phyloP scores from a whole-genome alignment of 2,888 invertebrate species.

The Drosophila paramelanica region DNA sequence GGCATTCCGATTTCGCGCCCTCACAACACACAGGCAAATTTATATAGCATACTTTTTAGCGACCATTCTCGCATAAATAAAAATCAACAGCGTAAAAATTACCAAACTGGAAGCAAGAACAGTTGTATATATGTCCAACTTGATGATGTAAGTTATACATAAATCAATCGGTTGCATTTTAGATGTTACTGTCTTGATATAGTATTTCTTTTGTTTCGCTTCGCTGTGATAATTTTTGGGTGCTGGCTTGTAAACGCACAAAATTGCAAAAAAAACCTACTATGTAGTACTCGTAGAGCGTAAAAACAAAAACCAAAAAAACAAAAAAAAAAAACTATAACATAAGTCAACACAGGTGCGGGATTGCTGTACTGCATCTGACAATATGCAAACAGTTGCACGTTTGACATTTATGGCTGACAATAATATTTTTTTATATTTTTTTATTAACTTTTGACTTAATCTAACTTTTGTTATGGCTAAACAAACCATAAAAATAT shows the following conservation, averaged over 20 bases:
- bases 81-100: conserved; percentile 38
- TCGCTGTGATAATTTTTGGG: conserved; percentile 46
- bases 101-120: conserved; percentile 43
- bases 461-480: too few relatives aligned
- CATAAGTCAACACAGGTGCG: conserved; percentile 5
- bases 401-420: conserved; percentile 17
- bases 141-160: conserved; percentile 11
- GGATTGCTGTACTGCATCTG: conserved; percentile 17
- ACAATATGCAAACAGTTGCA: conserved; percentile 14
- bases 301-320: background rate
- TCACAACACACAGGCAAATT: conserved; percentile 14
- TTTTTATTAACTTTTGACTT: background rate
- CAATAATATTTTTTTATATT: conserved; percentile 6
- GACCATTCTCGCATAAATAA: conserved; percentile 6
- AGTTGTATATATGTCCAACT: conserved; percentile 17
- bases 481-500: background rate
- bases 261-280: conserved; percentile 19
- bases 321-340: background rate
- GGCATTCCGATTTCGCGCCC: conserved; percentile 9
- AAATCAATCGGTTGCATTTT: background rate
- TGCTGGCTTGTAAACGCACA: conserved; percentile 49
- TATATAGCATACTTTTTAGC: conserved; percentile 58
- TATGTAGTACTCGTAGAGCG: conserved; percentile 3
- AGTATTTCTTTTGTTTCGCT: conserved; percentile 7
- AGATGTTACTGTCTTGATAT: background rate